These are phyloP conservation scores for Bombus vancouverensis DNA, from an alignment of 1,140 invertebrate species.

Conservation along the genomic window DNA sequence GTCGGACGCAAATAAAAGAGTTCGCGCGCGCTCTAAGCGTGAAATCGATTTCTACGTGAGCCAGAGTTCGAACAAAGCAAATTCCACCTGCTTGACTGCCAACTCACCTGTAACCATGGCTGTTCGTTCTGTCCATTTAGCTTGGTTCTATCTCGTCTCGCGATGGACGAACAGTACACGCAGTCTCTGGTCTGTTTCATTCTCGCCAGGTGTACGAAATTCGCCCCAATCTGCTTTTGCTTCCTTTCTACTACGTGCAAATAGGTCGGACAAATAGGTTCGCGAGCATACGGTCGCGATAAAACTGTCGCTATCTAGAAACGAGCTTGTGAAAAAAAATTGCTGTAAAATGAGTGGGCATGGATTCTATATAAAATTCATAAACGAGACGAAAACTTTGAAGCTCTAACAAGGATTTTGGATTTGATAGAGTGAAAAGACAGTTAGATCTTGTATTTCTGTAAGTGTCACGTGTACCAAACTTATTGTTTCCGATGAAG, in stretches of 20 bases:
- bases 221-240: slow-evolving; percentile 6
- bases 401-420: background rate
- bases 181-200: slow-evolving; percentile 49
- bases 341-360: rapidly evolving
- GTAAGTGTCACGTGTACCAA: background rate
- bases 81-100: slow-evolving; percentile 2
- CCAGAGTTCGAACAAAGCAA: slow-evolving; percentile 6
- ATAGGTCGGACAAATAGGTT: slow-evolving; percentile 4
- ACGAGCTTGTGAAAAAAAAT: background rate
- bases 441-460: no score
- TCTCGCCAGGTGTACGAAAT: slow-evolving; percentile 33
- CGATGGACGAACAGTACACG: slow-evolving; percentile 25
- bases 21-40: background rate
- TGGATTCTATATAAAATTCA: no score
- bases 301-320: slow-evolving; percentile 26
- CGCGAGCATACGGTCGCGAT: slow-evolving; percentile 35
- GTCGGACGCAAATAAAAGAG: slow-evolving; percentile 29
- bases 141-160: slow-evolving; percentile 5
- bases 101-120: slow-evolving; percentile 23
- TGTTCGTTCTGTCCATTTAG: slow-evolving; percentile 38
- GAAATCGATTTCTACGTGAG: slow-evolving; percentile 38
- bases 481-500: background rate
- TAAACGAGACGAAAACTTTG: background rate
- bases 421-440: background rate
- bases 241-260: slow-evolving; percentile 41